These are phyloP conservation scores for Phenacoccus solenopsis DNA, from an alignment of 1,140 invertebrate species.

Conservation along the genomic window DNA sequence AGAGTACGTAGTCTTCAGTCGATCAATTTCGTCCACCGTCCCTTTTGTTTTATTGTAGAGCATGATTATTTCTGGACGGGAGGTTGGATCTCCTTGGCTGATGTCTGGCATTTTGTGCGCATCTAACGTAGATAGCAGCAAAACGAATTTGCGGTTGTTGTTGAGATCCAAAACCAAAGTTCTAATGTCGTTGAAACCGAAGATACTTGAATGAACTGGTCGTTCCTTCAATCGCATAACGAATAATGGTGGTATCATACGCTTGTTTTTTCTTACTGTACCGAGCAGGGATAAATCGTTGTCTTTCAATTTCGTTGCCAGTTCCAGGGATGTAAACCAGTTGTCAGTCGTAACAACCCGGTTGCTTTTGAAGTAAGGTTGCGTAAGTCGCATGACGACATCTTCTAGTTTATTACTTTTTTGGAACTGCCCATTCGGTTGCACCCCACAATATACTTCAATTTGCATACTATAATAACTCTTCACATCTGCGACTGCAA, in stretches of 20 bases:
- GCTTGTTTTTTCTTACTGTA: slow-evolving; percentile 37
- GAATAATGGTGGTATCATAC: slow-evolving; percentile 31
- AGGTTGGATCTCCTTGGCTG: background rate
- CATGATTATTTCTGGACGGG: background rate
- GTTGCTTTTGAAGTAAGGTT: background rate
- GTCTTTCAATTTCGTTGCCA: slow-evolving; percentile 30
- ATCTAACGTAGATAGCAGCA: too few relatives aligned
- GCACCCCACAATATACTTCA: slow-evolving; percentile 27
- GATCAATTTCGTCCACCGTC: slow-evolving; percentile 23
- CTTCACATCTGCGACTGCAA: slow-evolving; percentile 13
- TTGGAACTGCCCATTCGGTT: slow-evolving; percentile 18
- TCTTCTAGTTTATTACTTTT: slow-evolving; percentile 21
- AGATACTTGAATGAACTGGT: background rate
- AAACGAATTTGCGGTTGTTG: too few relatives aligned
- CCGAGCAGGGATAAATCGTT: slow-evolving; percentile 33
- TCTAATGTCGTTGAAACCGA: background rate
- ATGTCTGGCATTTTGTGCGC: too few relatives aligned
- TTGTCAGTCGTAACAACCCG: slow-evolving; percentile 28
- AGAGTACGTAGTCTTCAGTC: slow-evolving; percentile 27
- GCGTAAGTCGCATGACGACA: slow-evolving; percentile 21
- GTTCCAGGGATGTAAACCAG: slow-evolving; percentile 33
- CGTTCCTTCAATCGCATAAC: background rate
- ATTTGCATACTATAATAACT: slow-evolving; percentile 28
- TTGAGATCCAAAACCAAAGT: too few relatives aligned
- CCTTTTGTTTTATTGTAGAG: too few relatives aligned